phyloP scores from a whole-genome alignment of 2,113 vertebrate species.

The Clupea harengus region DNA sequence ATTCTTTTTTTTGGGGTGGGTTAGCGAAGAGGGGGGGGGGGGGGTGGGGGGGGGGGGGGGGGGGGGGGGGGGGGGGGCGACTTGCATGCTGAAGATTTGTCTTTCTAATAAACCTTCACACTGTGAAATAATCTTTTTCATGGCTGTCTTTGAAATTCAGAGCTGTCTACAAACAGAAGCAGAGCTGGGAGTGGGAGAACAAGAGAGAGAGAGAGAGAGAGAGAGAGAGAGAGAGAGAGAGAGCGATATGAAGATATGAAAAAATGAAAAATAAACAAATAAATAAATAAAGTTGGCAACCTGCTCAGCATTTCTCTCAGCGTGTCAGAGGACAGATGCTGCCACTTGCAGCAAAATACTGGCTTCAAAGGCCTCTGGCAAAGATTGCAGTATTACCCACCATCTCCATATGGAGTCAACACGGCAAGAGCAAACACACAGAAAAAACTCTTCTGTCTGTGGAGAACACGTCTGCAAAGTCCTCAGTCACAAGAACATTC shows the following conservation, averaged over 20 bases:
- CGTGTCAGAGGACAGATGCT: constrained; percentile 43
- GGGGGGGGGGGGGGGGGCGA: too few species aligned
- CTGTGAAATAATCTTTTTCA: constrained; percentile 33
- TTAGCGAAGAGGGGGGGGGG: background rate
- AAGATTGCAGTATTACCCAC: background rate
- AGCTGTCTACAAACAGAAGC: constrained; percentile 33
- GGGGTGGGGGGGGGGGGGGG: too few species aligned
- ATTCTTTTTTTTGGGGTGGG: constrained; percentile 28
- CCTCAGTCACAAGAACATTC: background rate
- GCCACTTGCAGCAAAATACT: constrained; percentile 42
- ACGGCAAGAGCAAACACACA: background rate
- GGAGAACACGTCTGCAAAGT: background rate
- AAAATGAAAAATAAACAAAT: constrained; percentile 36
- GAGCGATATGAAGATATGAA: constrained; percentile 37
- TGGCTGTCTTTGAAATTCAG: constrained; percentile 49
- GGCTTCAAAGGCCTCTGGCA: constrained; percentile 33
- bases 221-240: constrained; percentile 22
- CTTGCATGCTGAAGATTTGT: constrained; percentile 35
- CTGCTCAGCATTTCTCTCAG: constrained; percentile 23
- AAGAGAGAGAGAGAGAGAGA: constrained; percentile 3
- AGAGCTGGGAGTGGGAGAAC: constrained; percentile 26
- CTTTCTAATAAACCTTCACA: constrained; percentile 51
- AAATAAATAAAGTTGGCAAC: constrained; percentile 30
- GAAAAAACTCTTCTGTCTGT: background rate
- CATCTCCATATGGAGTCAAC: constrained; percentile 2